Evolutionary conservation across 2,113 vertebrate species (phyloP), one percentile per base, ranked within the genome.

Genomic region (Callithrix jacchus): DNA sequence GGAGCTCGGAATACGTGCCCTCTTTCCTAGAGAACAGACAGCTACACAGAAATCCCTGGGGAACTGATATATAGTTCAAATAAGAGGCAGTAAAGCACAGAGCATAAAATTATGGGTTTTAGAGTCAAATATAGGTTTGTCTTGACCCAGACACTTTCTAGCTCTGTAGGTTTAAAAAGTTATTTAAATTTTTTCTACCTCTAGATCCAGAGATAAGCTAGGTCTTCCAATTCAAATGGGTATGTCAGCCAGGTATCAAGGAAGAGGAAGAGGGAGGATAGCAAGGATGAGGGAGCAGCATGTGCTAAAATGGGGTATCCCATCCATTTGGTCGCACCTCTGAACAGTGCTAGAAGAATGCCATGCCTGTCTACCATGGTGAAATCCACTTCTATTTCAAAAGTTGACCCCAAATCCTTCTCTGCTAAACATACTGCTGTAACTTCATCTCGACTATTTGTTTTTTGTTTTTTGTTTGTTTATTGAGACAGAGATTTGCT

Each of bases 371-470:
- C 80, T 11, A 8, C 58, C 18, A 35, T 8, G 58, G 83, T 25
- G 47, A 23, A 4, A n/a, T 10, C 32, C 16, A 71, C 66, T 49
- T 79, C 45, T 40, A 16, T n/a, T 61, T 85, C 94, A 95, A 66
- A 11, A 82, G 54, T 6, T 73, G 35, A 77, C 40, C 40, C 71
- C 1, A 58, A 92, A 68, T 82, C 35, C 42, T 95, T 90, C 74
- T 5, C 40, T 56, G 9, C 74, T 83, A 93, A 93, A 91, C 74
- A 89, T 8, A 18, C 20, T 82, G 56, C 77, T 94, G 40, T 82
- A 79, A 83, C 85, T 83, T 94, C 74, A 97, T 74, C 97, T 92
- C 61, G n/a, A n/a, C n/a, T n/a, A n/a, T n/a, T n/a, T n/a, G n/a
- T n/a, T n/a, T n/a, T n/a, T n/a, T n/a, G n/a, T n/a, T n/a, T n/a